Percentiles rank a stretch among this genome's conserved stretches.
These are phyloP conservation scores for Theristus sp. DNA, from an alignment of 2,888 invertebrate genomes.

Conservation along the genomic window DNA sequence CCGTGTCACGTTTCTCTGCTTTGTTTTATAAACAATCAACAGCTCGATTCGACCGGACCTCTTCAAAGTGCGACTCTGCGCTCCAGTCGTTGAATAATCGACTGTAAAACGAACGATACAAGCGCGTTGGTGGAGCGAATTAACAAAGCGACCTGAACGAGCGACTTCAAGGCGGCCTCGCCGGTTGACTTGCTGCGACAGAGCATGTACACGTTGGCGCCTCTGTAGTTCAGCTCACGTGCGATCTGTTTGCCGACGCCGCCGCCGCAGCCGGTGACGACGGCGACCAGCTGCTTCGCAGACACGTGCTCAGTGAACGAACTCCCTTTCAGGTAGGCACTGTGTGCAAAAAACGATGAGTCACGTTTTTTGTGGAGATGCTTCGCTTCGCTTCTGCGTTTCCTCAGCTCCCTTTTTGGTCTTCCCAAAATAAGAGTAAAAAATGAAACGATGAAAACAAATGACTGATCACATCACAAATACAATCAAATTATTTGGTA, in stretches of 20 bases:
- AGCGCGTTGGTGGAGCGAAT: neutral
- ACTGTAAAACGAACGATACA: neutral
- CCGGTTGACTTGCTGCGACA: slow-evolving; percentile 19
- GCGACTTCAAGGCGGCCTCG: slow-evolving; percentile 13
- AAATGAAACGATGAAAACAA: neutral
- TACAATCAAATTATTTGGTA: no score
- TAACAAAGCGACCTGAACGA: slow-evolving; percentile 11
- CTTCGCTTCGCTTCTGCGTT: no score
- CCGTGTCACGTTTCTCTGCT: no score
- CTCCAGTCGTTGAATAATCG: no score
- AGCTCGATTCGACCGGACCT: neutral
- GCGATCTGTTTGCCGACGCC: slow-evolving; percentile 49
- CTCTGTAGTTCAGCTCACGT: slow-evolving; percentile 6
- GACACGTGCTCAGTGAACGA: slow-evolving; percentile 23
- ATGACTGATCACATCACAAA: no score
- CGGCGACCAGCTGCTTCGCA: slow-evolving; percentile 51
- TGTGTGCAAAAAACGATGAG: no score
- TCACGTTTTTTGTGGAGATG: no score
- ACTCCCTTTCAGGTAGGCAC: slow-evolving; percentile 20
- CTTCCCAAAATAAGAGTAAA: neutral
- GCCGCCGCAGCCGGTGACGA: slow-evolving; percentile 73
- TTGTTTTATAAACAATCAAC: neutral
- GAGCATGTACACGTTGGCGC: slow-evolving; percentile 20
- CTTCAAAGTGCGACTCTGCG: neutral
- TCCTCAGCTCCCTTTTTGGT: neutral